Percentiles rank a stretch among this genome's conserved stretches.
phyloP scores from a whole-genome alignment of 2,797 vertebrate species.

The Gymnoscopelus microlampas region DNA sequence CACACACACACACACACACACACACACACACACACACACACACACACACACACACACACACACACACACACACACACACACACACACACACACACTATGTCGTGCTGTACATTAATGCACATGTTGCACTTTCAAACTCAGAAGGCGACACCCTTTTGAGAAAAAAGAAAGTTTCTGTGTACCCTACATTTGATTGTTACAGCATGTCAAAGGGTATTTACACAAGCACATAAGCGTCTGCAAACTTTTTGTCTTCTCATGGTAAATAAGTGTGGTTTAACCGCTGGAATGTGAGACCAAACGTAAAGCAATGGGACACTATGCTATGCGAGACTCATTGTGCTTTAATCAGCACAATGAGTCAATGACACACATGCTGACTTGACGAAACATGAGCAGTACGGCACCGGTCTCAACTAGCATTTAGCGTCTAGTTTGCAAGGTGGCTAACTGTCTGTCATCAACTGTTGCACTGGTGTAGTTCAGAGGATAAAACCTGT shows the following conservation, averaged over 20 bases:
- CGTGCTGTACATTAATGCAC: too few species aligned
- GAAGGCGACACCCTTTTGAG: not conserved
- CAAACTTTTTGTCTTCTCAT: slow-evolving; percentile 57
- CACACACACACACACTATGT: too few species aligned
- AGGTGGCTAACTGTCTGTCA: too few species aligned
- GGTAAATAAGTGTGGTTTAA: slow-evolving; percentile 63
- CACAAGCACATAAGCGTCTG: slow-evolving; percentile 14
- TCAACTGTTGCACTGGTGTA: too few species aligned
- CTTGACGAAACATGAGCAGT: slow-evolving; percentile 3
- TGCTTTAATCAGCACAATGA: slow-evolving; percentile 40
- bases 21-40: too few species aligned
- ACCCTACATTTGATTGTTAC: slow-evolving; percentile 22
- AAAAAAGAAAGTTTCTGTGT: slow-evolving; percentile 34
- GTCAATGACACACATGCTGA: slow-evolving; percentile 12
- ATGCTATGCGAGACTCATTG: slow-evolving; percentile 32
- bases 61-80: too few species aligned
- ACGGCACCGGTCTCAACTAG: too few species aligned
- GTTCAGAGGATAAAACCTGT: too few species aligned
- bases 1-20: too few species aligned
- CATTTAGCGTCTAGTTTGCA: too few species aligned
- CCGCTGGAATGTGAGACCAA: slow-evolving; percentile 62
- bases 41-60: too few species aligned
- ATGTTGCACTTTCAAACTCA: not conserved
- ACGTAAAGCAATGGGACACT: slow-evolving; percentile 21
- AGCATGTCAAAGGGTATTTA: slow-evolving; percentile 9